Conservation (phyloP, 2,113 vertebrate genomes). For the Oceanodroma tethys region DNA sequence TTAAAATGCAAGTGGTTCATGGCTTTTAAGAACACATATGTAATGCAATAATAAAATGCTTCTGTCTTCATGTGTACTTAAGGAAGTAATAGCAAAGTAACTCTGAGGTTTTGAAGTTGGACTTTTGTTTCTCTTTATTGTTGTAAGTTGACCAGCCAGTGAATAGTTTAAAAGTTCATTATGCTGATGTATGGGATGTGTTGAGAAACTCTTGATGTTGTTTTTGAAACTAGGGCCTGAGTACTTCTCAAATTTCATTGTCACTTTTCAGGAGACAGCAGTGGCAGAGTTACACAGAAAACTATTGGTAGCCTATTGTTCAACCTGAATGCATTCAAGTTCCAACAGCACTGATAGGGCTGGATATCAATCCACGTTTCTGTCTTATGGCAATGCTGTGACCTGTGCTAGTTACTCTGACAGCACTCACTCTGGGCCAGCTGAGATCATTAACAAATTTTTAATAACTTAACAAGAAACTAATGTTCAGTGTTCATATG, state of each 20-base stretch:
- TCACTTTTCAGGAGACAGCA: neutral
- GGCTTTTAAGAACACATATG: neutral
- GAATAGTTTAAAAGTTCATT: neutral
- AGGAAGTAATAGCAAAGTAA: neutral
- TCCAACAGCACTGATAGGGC: neutral
- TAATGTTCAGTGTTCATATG: neutral
- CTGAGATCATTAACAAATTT: neutral
- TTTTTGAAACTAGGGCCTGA: neutral
- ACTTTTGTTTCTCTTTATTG: neutral
- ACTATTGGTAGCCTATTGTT: neutral
- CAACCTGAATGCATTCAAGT: neutral
- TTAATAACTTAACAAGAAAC: neutral
- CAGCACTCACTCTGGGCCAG: neutral
- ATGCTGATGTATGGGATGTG: neutral
- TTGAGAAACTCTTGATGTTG: conserved; percentile 3
- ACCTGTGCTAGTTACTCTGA: neutral
- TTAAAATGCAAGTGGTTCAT: neutral
- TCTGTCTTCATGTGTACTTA: neutral
- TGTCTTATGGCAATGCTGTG: neutral
- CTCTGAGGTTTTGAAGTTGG: neutral
- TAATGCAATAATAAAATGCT: neutral
- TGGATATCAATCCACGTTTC: neutral
- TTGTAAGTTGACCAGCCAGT: neutral
- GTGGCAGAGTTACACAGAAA: neutral
- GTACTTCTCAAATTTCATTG: neutral